Evolutionary conservation across 2,888 invertebrate genomes (phyloP).

Genomic region (Eumerus sabulonum): DNA sequence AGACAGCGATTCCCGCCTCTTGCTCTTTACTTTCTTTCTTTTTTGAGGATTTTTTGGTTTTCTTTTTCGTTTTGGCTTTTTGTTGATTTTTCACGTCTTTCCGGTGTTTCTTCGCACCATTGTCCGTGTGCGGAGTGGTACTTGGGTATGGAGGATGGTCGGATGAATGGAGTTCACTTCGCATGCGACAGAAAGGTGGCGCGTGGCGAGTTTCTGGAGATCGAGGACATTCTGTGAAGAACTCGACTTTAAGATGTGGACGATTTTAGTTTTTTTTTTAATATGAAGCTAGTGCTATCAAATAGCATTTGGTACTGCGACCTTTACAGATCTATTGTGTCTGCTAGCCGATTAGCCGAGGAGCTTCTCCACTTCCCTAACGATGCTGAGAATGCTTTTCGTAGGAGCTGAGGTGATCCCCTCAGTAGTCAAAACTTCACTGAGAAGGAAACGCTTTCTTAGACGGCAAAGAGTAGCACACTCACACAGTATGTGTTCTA

Average conservation of each 20-base stretch:
- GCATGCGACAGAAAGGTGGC: slow-evolving; percentile 38
- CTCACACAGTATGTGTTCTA: too few species aligned
- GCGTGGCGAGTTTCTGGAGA: slow-evolving; percentile 44
- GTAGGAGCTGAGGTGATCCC: too few species aligned
- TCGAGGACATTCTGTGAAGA: not conserved
- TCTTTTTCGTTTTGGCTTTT: slow-evolving; percentile 16
- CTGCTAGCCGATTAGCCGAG: too few species aligned
- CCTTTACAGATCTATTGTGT: too few species aligned
- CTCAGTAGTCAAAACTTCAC: too few species aligned
- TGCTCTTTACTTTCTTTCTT: not conserved
- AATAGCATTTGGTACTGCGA: too few species aligned
- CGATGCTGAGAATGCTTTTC: too few species aligned
- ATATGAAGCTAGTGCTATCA: too few species aligned
- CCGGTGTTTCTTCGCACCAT: slow-evolving; percentile 58
- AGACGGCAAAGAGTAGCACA: too few species aligned
- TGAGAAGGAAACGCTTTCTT: too few species aligned
- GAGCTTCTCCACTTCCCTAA: too few species aligned
- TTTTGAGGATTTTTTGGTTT: slow-evolving; percentile 28
- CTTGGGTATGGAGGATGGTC: slow-evolving; percentile 14
- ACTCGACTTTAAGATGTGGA: slow-evolving; percentile 15
- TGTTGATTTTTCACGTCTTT: slow-evolving; percentile 50
- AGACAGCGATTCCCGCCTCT: slow-evolving; percentile 68
- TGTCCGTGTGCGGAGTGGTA: slow-evolving; percentile 39
- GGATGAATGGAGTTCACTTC: slow-evolving; percentile 3
- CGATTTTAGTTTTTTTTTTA: too few species aligned